Conservation (phyloP, 2,888 invertebrate genomes). For the Drosophila trichaetosa region DNA sequence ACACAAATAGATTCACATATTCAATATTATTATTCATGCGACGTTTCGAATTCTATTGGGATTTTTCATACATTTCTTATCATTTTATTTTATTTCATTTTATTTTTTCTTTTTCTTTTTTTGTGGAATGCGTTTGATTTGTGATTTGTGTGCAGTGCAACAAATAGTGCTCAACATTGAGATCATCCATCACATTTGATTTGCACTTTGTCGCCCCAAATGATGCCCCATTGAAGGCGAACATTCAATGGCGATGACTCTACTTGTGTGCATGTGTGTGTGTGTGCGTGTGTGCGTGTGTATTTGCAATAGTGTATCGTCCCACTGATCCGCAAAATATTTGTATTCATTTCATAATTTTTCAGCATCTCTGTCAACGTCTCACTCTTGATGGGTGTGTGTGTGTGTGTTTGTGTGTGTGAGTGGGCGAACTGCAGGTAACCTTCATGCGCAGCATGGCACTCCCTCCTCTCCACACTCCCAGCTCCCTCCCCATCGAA, state of each 20-base stretch:
- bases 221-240: constrained; percentile 53
- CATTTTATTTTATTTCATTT: neutral
- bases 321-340: constrained; percentile 70
- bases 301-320: constrained; percentile 21
- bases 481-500: neutral
- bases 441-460: constrained; percentile 66
- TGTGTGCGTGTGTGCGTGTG: constrained; percentile 11
- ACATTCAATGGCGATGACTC: constrained; percentile 51
- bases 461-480: neutral
- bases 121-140: neutral
- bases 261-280: constrained; percentile 19
- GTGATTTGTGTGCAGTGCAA: constrained; percentile 2
- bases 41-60: constrained; percentile 34
- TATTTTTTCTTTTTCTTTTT: neutral
- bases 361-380: constrained; percentile 59
- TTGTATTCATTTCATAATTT: constrained; percentile 76
- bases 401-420: constrained; percentile 6
- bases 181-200: constrained; percentile 74
- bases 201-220: constrained; percentile 63
- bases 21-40: constrained; percentile 21
- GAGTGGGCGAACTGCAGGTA: constrained; percentile 59
- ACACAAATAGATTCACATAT: neutral
- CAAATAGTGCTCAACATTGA: constrained; percentile 42
- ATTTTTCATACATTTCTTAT: neutral
- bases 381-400: constrained; percentile 17